Evolutionary conservation across 2,113 vertebrate genomes (phyloP).

Genomic region (Melanotaenia duboulayi): DNA sequence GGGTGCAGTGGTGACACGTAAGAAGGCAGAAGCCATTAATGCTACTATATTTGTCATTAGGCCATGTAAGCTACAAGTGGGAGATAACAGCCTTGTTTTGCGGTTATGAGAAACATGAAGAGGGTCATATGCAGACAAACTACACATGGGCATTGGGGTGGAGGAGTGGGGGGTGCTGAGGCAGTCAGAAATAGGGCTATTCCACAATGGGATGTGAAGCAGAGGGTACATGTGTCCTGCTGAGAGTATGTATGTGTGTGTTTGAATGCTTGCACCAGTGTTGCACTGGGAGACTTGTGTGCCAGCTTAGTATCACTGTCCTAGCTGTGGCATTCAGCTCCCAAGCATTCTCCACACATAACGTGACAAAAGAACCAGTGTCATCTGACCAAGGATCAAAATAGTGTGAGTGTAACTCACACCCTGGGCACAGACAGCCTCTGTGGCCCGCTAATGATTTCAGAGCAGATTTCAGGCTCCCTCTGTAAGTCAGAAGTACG

Average conservation of each 20-base stretch:
- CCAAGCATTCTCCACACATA: constrained; percentile 82
- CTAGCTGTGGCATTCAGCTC: constrained; percentile 71
- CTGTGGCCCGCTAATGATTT: constrained; percentile 83
- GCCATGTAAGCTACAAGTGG: constrained; percentile 80
- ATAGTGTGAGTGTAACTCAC: constrained; percentile 84
- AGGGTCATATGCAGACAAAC: constrained; percentile 85
- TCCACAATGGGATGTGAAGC: constrained; percentile 48
- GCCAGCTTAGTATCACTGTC: constrained; percentile 68
- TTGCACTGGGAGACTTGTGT: constrained; percentile 67
- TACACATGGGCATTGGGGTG: constrained; percentile 81
- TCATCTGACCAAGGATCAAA: constrained; percentile 86
- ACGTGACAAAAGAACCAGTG: constrained; percentile 83
- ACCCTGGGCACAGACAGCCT: constrained; percentile 74
- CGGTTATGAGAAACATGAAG: constrained; percentile 86
- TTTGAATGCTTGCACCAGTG: constrained; percentile 40
- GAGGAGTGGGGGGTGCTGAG: constrained; percentile 55
- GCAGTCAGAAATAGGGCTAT: constrained; percentile 61
- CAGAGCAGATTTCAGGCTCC: constrained; percentile 76
- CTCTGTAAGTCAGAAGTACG: constrained; percentile 73
- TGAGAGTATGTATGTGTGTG: constrained; percentile 48
- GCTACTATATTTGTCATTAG: constrained; percentile 94
- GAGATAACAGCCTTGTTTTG: constrained; percentile 88
- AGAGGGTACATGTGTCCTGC: constrained; percentile 53
- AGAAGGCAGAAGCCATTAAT: constrained; percentile 87
- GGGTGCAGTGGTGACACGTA: constrained; percentile 87